phyloP scores from a whole-genome alignment of 2,888 invertebrate species.

The Arge pagana region DNA sequence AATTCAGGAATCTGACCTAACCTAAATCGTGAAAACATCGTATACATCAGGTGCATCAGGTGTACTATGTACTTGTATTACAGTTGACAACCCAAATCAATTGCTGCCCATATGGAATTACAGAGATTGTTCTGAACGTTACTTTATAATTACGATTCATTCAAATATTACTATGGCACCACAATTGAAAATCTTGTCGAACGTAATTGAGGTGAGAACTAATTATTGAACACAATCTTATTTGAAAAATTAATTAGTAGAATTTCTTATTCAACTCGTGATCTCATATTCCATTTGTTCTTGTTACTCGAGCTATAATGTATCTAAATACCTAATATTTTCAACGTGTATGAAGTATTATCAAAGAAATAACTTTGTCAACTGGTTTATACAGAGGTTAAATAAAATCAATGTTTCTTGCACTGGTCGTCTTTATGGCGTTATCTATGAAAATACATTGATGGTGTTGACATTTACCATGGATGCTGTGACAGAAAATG shows the following conservation, averaged over 20 bases:
- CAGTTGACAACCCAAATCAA: too few relatives aligned
- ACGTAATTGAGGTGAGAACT: conserved; percentile 72
- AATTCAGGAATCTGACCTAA: too few relatives aligned
- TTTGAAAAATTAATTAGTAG: conserved; percentile 29
- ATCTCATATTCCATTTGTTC: conserved; percentile 12
- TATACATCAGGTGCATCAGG: too few relatives aligned
- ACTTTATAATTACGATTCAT: too few relatives aligned
- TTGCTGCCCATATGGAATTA: conserved; percentile 8
- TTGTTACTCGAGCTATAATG: conserved; percentile 24
- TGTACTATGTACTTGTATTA: too few relatives aligned
- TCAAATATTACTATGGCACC: conserved; percentile 73
- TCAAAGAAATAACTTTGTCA: conserved; percentile 5
- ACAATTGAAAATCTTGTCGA: conserved; percentile 73
- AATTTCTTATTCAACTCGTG: conserved; percentile 4
- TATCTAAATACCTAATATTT: conserved; percentile 7
- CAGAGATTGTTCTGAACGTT: background rate
- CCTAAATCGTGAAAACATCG: too few relatives aligned
- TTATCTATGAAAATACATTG: conserved; percentile 73
- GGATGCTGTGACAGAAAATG: conserved; percentile 63
- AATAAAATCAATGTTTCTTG: conserved; percentile 66
- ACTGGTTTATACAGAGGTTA: conserved; percentile 65
- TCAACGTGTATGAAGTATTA: background rate
- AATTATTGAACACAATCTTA: conserved; percentile 28
- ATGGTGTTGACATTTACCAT: conserved; percentile 72
- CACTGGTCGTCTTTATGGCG: conserved; percentile 76